Percentiles rank a stretch among this genome's conserved stretches.
Evolutionary conservation across 2,797 vertebrate species (phyloP).

Genomic region (Myotis daubentonii): DNA sequence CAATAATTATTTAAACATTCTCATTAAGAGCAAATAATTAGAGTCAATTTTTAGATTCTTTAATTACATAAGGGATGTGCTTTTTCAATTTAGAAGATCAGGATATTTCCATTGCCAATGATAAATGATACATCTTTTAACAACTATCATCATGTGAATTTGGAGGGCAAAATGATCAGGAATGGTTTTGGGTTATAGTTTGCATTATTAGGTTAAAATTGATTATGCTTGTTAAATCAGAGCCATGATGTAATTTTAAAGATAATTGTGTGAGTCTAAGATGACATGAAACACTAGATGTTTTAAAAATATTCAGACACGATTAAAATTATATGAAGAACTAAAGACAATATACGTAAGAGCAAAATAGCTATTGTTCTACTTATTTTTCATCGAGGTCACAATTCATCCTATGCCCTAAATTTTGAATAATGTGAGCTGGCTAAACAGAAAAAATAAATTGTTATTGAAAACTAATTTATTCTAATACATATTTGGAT

Average conservation of each 20-base stretch:
- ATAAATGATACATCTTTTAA: slow-evolving; percentile 23
- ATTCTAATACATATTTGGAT: neutral
- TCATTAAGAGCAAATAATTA: slow-evolving; percentile 65
- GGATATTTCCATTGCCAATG: slow-evolving; percentile 33
- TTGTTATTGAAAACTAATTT: slow-evolving; percentile 3
- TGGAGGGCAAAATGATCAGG: neutral
- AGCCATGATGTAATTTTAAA: neutral
- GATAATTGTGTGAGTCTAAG: slow-evolving; percentile 3
- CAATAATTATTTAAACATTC: slow-evolving; percentile 67
- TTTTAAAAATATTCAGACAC: neutral
- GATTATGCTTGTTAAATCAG: neutral
- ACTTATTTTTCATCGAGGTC: neutral
- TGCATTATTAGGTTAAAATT: neutral
- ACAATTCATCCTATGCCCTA: neutral
- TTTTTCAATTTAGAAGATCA: slow-evolving; percentile 58
- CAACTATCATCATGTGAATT: neutral
- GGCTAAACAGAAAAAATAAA: neutral
- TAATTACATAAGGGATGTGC: neutral
- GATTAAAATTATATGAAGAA: neutral
- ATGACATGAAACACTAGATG: neutral
- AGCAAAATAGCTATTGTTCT: neutral
- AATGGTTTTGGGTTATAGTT: neutral
- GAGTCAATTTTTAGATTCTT: slow-evolving; percentile 60
- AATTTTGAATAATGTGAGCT: neutral
- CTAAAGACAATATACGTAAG: neutral